Conservation (phyloP, 2,888 invertebrate genomes). For the Pemphredon lugubris region DNA sequence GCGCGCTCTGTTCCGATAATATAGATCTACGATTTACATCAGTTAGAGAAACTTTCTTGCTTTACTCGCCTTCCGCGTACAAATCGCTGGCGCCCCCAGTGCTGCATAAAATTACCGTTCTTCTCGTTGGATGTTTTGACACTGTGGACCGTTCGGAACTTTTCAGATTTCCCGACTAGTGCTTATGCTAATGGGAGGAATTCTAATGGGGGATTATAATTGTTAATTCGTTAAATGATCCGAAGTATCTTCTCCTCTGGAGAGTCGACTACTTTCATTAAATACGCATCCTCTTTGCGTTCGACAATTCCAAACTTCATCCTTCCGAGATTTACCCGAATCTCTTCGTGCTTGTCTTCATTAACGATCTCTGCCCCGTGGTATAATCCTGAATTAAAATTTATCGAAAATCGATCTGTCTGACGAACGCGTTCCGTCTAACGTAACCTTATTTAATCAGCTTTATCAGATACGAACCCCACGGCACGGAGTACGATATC, state of each 20-base stretch:
- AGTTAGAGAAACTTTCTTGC: background rate
- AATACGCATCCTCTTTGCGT: background rate
- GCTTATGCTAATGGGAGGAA: conserved; percentile 76
- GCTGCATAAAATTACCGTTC: conserved; percentile 40
- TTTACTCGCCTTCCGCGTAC: conserved; percentile 16
- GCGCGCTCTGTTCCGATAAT: background rate
- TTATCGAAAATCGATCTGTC: background rate
- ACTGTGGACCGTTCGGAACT: conserved; percentile 60
- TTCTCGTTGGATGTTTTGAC: conserved; percentile 36
- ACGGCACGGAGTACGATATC: background rate
- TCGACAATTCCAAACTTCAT: conserved; percentile 25
- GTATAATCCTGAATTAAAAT: background rate
- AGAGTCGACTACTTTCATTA: conserved; percentile 1
- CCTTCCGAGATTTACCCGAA: background rate
- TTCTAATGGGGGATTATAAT: conserved; percentile 78
- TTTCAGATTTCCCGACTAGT: conserved; percentile 71
- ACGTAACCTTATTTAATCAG: background rate
- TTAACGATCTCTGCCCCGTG: background rate
- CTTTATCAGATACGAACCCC: background rate
- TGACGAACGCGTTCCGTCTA: background rate
- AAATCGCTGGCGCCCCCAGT: no score
- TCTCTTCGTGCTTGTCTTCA: background rate
- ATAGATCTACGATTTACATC: background rate
- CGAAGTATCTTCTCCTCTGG: conserved; percentile 48
- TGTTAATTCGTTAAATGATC: conserved; percentile 80